These are phyloP conservation scores for Gadus chalcogrammus DNA, from an alignment of 2,113 vertebrate species.

Conservation along the genomic window DNA sequence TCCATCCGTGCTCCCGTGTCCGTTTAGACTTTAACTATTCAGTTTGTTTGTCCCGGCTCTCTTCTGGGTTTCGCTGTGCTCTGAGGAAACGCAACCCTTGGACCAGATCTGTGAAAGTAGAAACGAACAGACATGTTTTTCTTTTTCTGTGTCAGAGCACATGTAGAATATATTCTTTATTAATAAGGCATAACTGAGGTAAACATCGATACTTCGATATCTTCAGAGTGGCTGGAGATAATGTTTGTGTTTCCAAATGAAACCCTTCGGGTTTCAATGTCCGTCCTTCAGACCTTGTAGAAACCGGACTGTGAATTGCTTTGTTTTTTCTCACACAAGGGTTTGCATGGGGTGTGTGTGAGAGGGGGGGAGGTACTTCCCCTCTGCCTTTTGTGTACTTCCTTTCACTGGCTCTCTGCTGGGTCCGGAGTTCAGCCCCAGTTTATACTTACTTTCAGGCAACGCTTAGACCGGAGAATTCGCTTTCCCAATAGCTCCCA, in stretches of 20 bases:
- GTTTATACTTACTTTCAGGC: slow-evolving; percentile 28
- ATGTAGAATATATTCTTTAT: too few relatives aligned
- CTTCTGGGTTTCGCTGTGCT: not conserved
- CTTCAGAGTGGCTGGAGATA: too few relatives aligned
- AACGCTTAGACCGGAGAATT: slow-evolving; percentile 31
- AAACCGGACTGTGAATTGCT: slow-evolving; percentile 23
- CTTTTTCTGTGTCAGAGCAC: too few relatives aligned
- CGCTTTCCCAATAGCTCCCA: slow-evolving; percentile 20
- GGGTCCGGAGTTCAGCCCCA: slow-evolving; percentile 29
- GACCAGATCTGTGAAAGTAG: not conserved
- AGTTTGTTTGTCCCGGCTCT: not conserved
- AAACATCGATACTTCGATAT: too few relatives aligned
- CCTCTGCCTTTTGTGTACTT: slow-evolving; percentile 43
- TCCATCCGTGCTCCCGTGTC: too few relatives aligned
- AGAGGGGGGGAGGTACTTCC: slow-evolving; percentile 19
- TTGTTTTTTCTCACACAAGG: slow-evolving; percentile 32
- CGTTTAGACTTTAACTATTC: not conserved
- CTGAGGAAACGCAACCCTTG: not conserved
- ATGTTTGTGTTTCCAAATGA: not conserved
- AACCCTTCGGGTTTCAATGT: not conserved
- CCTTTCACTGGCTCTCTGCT: slow-evolving; percentile 21
- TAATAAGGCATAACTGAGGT: too few relatives aligned
- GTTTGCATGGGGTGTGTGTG: slow-evolving; percentile 20
- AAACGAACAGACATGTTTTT: not conserved
- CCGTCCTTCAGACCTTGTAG: slow-evolving; percentile 21